A percentile compares a stretch with the other conserved stretches of the same genome.
Evolutionary conservation across 2,888 invertebrate species (phyloP).

Genomic region (Blastobasis adustella): DNA sequence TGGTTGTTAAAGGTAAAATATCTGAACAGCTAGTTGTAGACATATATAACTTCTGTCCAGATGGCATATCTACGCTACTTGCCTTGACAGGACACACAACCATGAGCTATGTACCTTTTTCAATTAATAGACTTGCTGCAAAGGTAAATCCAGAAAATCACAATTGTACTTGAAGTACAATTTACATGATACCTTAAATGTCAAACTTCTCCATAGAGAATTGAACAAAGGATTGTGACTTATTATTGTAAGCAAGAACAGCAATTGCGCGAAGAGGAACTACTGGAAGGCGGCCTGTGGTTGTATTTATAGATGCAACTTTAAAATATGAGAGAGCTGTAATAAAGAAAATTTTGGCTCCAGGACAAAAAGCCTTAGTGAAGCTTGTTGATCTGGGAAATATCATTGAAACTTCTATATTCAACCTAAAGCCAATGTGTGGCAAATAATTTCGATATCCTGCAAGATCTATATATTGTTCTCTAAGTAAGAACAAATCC

Average conservation of each 20-base stretch:
- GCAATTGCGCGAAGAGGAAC: background rate
- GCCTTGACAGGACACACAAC: slow-evolving; percentile 19
- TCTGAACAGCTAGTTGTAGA: slow-evolving; percentile 18
- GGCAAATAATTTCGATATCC: background rate
- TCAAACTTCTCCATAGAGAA: background rate
- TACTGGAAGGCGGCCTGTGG: background rate
- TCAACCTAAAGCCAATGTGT: background rate
- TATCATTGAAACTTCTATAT: background rate
- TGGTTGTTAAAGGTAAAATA: slow-evolving; percentile 18
- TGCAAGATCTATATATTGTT: slow-evolving; percentile 1
- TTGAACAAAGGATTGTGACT: background rate
- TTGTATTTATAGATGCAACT: background rate
- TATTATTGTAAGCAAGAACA: background rate
- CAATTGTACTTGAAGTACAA: background rate
- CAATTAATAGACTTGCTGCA: background rate
- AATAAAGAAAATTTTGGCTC: background rate
- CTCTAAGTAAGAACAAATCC: no score
- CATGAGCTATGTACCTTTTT: slow-evolving; percentile 12
- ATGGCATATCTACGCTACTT: slow-evolving; percentile 28
- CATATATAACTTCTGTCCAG: slow-evolving; percentile 22
- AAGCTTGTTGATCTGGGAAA: slow-evolving; percentile 1
- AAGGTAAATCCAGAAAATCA: background rate
- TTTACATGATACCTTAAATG: background rate
- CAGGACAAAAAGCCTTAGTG: background rate
- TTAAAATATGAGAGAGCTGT: slow-evolving; percentile 1